These are phyloP conservation scores for Cremastinae sp. DNA, from an alignment of 2,888 invertebrate genomes.

Conservation along the genomic window DNA sequence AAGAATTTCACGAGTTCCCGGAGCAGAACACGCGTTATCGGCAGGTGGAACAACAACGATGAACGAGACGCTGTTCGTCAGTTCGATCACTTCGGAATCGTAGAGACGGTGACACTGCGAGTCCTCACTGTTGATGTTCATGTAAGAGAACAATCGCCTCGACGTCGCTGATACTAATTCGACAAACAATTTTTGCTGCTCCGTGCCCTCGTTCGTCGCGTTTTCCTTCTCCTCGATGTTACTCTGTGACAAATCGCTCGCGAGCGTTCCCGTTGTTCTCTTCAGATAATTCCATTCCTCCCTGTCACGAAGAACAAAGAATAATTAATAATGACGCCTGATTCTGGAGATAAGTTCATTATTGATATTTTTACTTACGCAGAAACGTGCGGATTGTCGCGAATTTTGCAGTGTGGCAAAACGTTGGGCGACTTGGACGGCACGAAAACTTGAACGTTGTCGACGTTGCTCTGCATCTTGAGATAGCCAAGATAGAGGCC, in stretches of 20 bases:
- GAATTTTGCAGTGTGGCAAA: slow-evolving; percentile 94
- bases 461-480: slow-evolving; percentile 97
- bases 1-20: slow-evolving; percentile 92
- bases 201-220: slow-evolving; percentile 81
- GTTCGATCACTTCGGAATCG: slow-evolving; percentile 95
- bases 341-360: background rate
- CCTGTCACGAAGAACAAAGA: slow-evolving; percentile 81
- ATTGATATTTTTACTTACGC: slow-evolving; percentile 88
- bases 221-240: slow-evolving; percentile 75
- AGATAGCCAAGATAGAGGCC: slow-evolving; percentile 98
- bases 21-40: slow-evolving; percentile 95
- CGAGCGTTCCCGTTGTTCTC: slow-evolving; percentile 76
- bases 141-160: slow-evolving; percentile 88
- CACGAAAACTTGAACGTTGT: slow-evolving; percentile 95
- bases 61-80: slow-evolving; percentile 94
- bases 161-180: slow-evolving; percentile 89
- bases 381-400: slow-evolving; percentile 97
- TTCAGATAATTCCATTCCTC: slow-evolving; percentile 98
- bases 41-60: slow-evolving; percentile 95
- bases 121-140: slow-evolving; percentile 88
- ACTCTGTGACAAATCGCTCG: slow-evolving; percentile 78
- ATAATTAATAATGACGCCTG: background rate
- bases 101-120: slow-evolving; percentile 91
- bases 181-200: slow-evolving; percentile 91
- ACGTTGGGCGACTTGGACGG: slow-evolving; percentile 96